Percentiles rank a stretch among this genome's conserved stretches.
These are phyloP conservation scores for Hystrix cristata DNA, from an alignment of 2,113 vertebrate species.

Conservation along the genomic window DNA sequence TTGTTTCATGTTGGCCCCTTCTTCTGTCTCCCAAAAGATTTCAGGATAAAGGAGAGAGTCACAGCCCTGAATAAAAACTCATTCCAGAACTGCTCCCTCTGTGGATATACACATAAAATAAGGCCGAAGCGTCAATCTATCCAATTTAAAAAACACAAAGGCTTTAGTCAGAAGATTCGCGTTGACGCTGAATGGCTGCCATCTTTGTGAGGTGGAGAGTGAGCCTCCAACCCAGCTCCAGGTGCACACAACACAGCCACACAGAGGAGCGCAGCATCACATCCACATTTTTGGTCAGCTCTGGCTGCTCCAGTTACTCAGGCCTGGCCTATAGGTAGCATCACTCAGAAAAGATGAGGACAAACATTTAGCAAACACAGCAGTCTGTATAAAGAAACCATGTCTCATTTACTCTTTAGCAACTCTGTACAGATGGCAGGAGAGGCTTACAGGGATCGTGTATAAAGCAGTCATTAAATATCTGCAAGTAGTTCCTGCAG, in stretches of 20 bases:
- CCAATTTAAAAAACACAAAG: not conserved
- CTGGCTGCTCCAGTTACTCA: not conserved
- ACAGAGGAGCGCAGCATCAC: too few relatives aligned
- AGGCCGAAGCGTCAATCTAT: not conserved
- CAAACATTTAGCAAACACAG: not conserved
- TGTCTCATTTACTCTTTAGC: conserved; percentile 34
- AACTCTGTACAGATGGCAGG: not conserved
- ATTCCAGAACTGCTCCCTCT: not conserved
- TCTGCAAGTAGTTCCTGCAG: not conserved
- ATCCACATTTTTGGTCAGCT: not conserved
- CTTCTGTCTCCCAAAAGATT: accelerated
- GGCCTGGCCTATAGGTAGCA: not conserved
- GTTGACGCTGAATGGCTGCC: not conserved
- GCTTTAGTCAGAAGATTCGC: not conserved
- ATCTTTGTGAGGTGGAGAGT: not conserved
- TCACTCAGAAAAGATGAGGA: not conserved
- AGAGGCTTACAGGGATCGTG: not conserved
- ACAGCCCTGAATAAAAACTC: not conserved
- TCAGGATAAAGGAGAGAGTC: not conserved
- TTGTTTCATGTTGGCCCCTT: not conserved
- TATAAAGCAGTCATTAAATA: not conserved
- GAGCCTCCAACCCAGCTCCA: not conserved
- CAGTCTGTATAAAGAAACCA: not conserved
- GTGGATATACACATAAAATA: not conserved
- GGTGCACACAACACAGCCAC: accelerated